phyloP scores from a whole-genome alignment of 1,140 invertebrate species.

The Onthophagus taurus region DNA sequence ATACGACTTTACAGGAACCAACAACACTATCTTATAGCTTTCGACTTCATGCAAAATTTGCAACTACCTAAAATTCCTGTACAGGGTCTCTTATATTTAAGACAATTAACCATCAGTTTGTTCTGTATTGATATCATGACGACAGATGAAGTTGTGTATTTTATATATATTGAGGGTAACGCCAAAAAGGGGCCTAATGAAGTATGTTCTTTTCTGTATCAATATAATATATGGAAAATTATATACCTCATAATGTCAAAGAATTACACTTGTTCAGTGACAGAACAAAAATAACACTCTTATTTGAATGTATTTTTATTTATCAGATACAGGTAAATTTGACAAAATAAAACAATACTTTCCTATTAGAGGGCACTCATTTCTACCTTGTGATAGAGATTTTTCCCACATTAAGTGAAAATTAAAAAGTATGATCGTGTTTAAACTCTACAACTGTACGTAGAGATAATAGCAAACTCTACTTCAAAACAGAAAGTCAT shows the following conservation, averaged over 20 bases:
- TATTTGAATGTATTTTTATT: neutral
- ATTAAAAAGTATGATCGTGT: too few species aligned
- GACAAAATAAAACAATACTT: constrained; percentile 1
- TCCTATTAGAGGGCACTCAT: too few species aligned
- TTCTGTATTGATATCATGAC: constrained; percentile 1
- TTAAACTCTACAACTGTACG: too few species aligned
- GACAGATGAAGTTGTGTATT: constrained; percentile 4
- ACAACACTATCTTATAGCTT: neutral
- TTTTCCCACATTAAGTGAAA: too few species aligned
- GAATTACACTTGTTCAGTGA: neutral
- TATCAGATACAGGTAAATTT: neutral
- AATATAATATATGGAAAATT: too few species aligned
- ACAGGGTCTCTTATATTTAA: neutral
- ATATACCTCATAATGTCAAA: neutral
- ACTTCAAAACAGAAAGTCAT: too few species aligned
- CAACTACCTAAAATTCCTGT: neutral
- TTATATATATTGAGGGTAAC: neutral
- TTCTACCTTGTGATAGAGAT: too few species aligned
- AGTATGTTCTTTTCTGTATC: neutral
- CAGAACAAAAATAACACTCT: constrained; percentile 4
- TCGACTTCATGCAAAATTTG: constrained; percentile 7
- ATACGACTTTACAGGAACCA: constrained; percentile 11
- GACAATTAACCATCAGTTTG: neutral
- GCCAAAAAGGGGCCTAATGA: constrained; percentile 2
- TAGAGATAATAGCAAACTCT: too few species aligned